Percentiles rank a stretch among this genome's conserved stretches.
Conservation (phyloP, 1,140 invertebrate species). For the Hermetia illucens region DNA sequence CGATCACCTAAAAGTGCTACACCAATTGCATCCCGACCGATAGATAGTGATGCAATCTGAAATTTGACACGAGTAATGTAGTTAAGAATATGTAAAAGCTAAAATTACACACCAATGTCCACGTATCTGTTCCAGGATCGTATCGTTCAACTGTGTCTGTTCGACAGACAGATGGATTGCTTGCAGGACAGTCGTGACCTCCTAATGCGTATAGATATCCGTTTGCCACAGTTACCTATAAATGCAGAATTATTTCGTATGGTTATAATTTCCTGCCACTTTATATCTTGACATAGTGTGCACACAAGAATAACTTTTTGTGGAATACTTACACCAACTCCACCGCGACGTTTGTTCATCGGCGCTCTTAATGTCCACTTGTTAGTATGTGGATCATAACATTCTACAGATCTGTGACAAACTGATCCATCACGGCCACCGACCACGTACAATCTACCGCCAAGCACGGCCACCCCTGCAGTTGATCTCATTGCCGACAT, state of each 20-base stretch:
- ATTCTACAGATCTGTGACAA: conserved; percentile 82
- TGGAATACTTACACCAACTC: conserved; percentile 51
- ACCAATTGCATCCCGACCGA: conserved; percentile 81
- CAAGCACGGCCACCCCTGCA: conserved; percentile 76
- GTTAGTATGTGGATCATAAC: conserved; percentile 82
- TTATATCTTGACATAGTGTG: neutral
- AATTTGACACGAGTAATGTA: no score
- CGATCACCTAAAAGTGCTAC: conserved; percentile 80
- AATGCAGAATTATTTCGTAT: neutral
- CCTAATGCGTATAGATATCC: conserved; percentile 77
- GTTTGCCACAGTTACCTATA: conserved; percentile 55
- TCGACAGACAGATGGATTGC: conserved; percentile 64
- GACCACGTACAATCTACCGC: conserved; percentile 76
- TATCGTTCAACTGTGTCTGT: conserved; percentile 89
- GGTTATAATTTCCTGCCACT: neutral
- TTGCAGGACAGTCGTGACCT: conserved; percentile 77
- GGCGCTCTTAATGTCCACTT: conserved; percentile 78
- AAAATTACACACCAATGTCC: conserved; percentile 54
- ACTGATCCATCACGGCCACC: conserved; percentile 85
- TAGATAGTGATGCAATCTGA: conserved; percentile 58
- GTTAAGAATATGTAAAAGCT: neutral
- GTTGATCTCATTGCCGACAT: conserved; percentile 79
- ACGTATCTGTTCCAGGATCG: conserved; percentile 63
- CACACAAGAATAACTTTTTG: neutral
- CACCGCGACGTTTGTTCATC: conserved; percentile 77